Percentiles rank a stretch among this genome's conserved stretches.
These are phyloP conservation scores for Zaprionus davidi DNA, from an alignment of 1,140 invertebrate genomes.

Conservation along the genomic window DNA sequence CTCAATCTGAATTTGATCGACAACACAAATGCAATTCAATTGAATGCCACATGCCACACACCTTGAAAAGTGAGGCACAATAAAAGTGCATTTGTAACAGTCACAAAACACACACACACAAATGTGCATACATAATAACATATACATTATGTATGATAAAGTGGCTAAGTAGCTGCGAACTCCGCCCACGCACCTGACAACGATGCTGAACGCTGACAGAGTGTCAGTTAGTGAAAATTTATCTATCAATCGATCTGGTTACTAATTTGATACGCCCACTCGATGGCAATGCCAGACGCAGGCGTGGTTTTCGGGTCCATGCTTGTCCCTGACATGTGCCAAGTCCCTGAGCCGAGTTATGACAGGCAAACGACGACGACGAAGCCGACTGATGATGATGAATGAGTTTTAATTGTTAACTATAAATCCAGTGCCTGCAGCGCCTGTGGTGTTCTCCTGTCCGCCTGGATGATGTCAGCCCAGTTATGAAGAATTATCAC, in stretches of 20 bases:
- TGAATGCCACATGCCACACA: conserved; percentile 58
- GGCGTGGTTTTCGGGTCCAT: conserved; percentile 53
- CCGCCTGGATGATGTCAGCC: conserved; percentile 71
- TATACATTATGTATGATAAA: conserved; percentile 53
- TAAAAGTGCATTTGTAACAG: conserved; percentile 31
- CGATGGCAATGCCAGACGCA: conserved; percentile 63
- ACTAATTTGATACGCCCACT: conserved; percentile 70
- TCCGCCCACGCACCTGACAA: conserved; percentile 71
- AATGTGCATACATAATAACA: not conserved
- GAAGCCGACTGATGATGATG: conserved; percentile 70
- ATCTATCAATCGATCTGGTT: conserved; percentile 79
- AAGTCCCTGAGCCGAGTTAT: conserved; percentile 62
- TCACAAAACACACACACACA: not conserved
- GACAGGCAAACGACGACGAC: conserved; percentile 56
- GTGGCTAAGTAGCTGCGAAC: conserved; percentile 74
- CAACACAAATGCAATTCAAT: conserved; percentile 11
- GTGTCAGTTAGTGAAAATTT: conserved; percentile 75
- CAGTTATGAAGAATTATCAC: conserved; percentile 71
- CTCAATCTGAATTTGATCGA: not conserved
- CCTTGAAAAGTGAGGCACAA: conserved; percentile 60
- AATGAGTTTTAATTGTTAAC: conserved; percentile 82
- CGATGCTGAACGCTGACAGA: conserved; percentile 65
- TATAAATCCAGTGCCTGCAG: conserved; percentile 69
- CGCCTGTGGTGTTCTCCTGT: conserved; percentile 34
- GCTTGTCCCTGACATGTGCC: conserved; percentile 67